Evolutionary conservation across 1,140 invertebrate species (phyloP).

Genomic region (Drosophila repleta): DNA sequence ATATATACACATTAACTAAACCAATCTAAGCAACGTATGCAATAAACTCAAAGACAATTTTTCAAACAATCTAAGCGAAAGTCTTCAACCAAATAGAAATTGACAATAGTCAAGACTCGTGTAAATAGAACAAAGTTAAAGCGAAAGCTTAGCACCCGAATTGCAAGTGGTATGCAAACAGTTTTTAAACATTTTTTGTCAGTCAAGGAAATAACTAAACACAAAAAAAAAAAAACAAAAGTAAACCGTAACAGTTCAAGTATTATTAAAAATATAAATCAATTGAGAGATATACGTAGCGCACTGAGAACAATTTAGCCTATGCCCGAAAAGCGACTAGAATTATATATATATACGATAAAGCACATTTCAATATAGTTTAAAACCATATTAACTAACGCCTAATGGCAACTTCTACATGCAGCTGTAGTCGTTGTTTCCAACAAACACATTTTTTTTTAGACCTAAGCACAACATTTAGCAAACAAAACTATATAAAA

Average conservation of each 20-base stretch:
- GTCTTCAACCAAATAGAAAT: conserved; percentile 29
- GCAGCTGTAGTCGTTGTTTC: conserved; percentile 56
- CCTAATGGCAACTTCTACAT: conserved; percentile 26
- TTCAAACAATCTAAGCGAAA: conserved; percentile 43
- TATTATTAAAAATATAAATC: conserved; percentile 56
- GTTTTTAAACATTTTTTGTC: conserved; percentile 35
- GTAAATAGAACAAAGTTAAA: conserved; percentile 6
- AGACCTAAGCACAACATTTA: conserved; percentile 49
- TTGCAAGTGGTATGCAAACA: conserved; percentile 32
- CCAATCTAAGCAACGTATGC: conserved; percentile 70
- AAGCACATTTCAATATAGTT: conserved; percentile 36
- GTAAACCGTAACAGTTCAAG: conserved; percentile 51
- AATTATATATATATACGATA: background rate
- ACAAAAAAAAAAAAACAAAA: background rate
- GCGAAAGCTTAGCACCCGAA: conserved; percentile 7
- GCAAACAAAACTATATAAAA: conserved; percentile 35
- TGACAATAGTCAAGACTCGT: conserved; percentile 2
- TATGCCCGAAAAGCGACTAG: conserved; percentile 30
- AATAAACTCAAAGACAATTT: conserved; percentile 66
- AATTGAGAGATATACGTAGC: conserved; percentile 35
- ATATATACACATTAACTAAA: conserved; percentile 33
- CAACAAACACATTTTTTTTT: conserved; percentile 33
- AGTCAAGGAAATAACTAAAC: conserved; percentile 24
- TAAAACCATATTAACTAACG: conserved; percentile 25
- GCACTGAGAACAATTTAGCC: conserved; percentile 48